Conservation (phyloP, 2,888 invertebrate species). For the Platynereis dumerilii region DNA sequence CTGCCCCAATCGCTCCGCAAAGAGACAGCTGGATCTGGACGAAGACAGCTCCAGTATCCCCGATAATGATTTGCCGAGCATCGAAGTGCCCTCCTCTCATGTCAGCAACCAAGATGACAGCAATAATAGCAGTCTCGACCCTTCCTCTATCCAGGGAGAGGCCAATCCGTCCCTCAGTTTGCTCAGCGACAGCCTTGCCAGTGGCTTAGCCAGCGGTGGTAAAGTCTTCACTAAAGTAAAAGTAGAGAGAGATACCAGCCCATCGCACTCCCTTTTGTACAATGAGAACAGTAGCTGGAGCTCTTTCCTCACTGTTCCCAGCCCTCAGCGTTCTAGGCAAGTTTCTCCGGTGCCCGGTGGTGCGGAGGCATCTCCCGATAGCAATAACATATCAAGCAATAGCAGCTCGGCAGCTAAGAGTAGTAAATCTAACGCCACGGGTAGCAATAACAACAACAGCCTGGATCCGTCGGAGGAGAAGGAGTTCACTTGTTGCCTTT, state of each 20-base stretch:
- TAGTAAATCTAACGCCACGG: background rate
- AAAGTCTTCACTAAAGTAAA: no score
- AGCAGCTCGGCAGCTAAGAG: background rate
- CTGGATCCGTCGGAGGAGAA: slow-evolving; percentile 7
- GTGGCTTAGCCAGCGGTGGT: no score
- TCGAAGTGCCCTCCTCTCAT: background rate
- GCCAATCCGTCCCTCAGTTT: background rate
- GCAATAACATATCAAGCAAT: background rate
- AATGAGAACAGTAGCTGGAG: background rate
- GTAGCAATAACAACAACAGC: no score
- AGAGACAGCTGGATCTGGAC: background rate
- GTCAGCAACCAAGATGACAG: background rate
- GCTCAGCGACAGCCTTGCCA: no score
- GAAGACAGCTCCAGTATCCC: background rate
- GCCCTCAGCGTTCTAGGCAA: background rate
- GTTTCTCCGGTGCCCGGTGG: background rate
- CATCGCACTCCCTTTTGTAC: background rate
- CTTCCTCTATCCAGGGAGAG: background rate
- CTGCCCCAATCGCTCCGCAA: background rate
- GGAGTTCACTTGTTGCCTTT: slow-evolving; percentile 7
- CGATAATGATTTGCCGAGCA: background rate
- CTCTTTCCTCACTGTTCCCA: background rate
- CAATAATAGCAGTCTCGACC: no score
- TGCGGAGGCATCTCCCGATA: background rate
- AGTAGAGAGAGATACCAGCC: background rate